phyloP scores from a whole-genome alignment of 2,113 vertebrate species.

The Hemicordylus capensis region DNA sequence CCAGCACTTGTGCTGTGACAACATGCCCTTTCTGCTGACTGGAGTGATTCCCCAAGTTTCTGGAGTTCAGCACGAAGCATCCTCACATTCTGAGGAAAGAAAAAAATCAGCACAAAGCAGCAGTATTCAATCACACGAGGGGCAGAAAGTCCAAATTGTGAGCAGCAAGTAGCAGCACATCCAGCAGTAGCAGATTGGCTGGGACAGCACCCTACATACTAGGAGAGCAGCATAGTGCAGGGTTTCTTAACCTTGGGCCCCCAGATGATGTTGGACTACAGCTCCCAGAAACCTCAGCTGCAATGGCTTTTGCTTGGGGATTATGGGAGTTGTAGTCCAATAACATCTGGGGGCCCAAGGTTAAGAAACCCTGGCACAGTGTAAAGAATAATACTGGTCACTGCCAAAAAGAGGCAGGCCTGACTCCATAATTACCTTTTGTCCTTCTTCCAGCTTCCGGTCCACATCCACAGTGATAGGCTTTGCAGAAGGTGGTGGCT shows the following conservation, averaged over 20 bases:
- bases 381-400: neutral
- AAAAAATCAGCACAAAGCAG: neutral
- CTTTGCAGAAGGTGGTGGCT: conserved; percentile 77
- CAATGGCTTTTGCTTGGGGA: no score
- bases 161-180: neutral
- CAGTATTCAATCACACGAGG: neutral
- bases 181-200: neutral
- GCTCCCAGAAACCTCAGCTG: no score
- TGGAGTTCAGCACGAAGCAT: conserved; percentile 85
- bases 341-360: no score
- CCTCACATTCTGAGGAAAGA: conserved; percentile 82
- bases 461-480: conserved; percentile 82
- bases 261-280: no score
- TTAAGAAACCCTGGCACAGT: no score
- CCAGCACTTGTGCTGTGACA: conserved; percentile 92
- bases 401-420: conserved; percentile 18
- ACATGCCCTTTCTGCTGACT: conserved; percentile 90
- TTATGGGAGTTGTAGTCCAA: no score
- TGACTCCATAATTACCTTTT: conserved; percentile 79
- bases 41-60: conserved; percentile 82
- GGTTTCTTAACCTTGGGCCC: no score
- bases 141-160: neutral
- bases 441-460: conserved; percentile 90
- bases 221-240: neutral
- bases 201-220: neutral